Conservation (phyloP, 2,797 vertebrate genomes). For the Poecile montanus region DNA sequence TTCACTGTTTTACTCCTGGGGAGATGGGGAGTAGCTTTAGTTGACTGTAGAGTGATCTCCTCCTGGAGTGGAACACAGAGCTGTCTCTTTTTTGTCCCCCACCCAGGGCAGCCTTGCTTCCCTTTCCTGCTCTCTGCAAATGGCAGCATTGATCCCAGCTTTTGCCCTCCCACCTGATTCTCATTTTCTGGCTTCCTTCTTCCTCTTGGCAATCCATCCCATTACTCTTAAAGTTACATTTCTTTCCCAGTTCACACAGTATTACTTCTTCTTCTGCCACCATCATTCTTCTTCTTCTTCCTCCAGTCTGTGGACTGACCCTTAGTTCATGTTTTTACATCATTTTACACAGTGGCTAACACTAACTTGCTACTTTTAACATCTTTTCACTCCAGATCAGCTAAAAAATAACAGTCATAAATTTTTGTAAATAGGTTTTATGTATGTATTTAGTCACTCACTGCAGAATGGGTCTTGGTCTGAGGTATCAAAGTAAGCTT, state of each 20-base stretch:
- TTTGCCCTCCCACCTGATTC: neutral
- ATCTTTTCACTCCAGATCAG: neutral
- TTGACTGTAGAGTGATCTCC: neutral
- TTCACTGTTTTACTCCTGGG: neutral
- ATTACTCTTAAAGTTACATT: neutral
- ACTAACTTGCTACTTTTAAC: neutral
- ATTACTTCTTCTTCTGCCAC: neutral
- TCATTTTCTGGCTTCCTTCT: neutral
- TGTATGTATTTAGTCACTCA: slow-evolving; percentile 66
- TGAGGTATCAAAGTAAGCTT: slow-evolving; percentile 77
- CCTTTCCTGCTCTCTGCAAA: neutral
- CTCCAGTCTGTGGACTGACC: neutral
- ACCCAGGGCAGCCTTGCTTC: accelerated
- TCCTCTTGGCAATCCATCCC: neutral
- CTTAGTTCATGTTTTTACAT: neutral
- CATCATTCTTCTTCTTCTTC: neutral
- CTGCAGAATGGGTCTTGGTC: slow-evolving; percentile 76
- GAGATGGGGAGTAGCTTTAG: neutral
- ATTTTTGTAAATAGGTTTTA: neutral
- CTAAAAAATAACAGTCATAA: neutral
- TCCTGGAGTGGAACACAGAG: neutral
- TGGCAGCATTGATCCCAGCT: neutral
- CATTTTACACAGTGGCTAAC: neutral
- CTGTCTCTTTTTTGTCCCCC: neutral
- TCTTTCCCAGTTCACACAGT: neutral